Percentiles rank a stretch among this genome's conserved stretches.
phyloP scores from a whole-genome alignment of 2,888 invertebrate genomes.

The Dynastes tityus region DNA sequence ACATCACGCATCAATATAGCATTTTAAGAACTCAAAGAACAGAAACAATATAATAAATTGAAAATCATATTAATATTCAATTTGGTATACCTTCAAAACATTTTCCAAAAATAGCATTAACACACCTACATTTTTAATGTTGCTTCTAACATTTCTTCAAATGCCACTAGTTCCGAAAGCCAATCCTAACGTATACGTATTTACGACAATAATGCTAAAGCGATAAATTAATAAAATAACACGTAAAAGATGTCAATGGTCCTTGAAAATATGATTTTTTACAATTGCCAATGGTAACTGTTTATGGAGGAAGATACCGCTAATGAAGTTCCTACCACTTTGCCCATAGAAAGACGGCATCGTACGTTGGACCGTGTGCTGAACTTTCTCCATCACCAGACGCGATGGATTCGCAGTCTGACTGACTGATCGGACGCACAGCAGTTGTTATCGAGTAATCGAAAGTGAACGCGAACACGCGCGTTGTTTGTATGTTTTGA shows the following conservation, averaged over 20 bases:
- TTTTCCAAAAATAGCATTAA: too few relatives aligned
- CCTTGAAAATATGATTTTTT: neutral
- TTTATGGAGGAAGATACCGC: conserved; percentile 13
- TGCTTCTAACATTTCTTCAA: too few relatives aligned
- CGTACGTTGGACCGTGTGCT: conserved; percentile 1
- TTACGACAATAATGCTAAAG: too few relatives aligned
- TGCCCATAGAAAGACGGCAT: neutral
- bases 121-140: too few relatives aligned
- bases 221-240: too few relatives aligned
- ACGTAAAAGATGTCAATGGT: neutral
- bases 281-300: neutral
- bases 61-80: too few relatives aligned
- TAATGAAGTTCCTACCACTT: conserved; percentile 30
- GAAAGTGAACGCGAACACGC: conserved; percentile 15
- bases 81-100: too few relatives aligned
- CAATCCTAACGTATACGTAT: too few relatives aligned
- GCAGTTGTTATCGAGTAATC: conserved; percentile 26
- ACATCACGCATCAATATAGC: too few relatives aligned
- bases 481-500: conserved; percentile 1
- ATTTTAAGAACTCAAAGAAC: too few relatives aligned
- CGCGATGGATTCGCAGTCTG: conserved; percentile 9
- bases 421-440: conserved; percentile 27
- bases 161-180: too few relatives aligned
- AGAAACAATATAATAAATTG: too few relatives aligned
- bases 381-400: conserved; percentile 18